phyloP scores from a whole-genome alignment of 2,888 invertebrate species.

The Spicauda simplicius region DNA sequence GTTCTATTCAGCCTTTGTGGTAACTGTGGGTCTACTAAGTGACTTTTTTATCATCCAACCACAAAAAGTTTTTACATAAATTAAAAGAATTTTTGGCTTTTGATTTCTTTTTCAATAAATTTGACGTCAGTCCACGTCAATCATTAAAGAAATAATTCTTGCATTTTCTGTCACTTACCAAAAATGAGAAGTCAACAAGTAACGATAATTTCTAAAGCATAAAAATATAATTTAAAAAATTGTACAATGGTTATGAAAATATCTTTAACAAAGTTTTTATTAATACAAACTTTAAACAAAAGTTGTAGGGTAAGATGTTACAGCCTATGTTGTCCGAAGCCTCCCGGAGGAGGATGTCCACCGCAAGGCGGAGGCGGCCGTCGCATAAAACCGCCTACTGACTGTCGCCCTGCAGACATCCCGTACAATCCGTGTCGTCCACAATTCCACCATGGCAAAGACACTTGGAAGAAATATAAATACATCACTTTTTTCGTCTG shows the following conservation, averaged over 20 bases:
- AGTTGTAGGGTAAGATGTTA: constrained; percentile 45
- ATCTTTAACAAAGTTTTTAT: neutral
- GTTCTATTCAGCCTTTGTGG: no score
- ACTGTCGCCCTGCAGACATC: constrained; percentile 57
- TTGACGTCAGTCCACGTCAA: neutral
- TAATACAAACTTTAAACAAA: neutral
- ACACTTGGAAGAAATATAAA: constrained; percentile 62
- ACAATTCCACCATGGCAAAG: constrained; percentile 56
- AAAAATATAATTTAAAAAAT: neutral
- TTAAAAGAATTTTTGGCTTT: no score
- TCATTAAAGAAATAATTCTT: neutral
- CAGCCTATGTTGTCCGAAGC: constrained; percentile 54
- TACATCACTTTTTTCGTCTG: constrained; percentile 59
- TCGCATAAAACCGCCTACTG: constrained; percentile 54
- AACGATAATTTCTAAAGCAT: neutral
- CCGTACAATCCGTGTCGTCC: constrained; percentile 59
- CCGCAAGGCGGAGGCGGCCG: constrained; percentile 51
- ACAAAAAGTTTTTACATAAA: no score
- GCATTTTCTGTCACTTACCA: neutral
- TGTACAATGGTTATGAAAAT: constrained; percentile 13
- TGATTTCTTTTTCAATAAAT: neutral
- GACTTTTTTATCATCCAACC: no score
- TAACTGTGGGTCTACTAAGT: no score
- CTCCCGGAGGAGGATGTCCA: constrained; percentile 53
- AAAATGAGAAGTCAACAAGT: neutral